These are phyloP conservation scores for Oreochromis grahami DNA, from an alignment of 2,797 vertebrate genomes.

Conservation along the genomic window DNA sequence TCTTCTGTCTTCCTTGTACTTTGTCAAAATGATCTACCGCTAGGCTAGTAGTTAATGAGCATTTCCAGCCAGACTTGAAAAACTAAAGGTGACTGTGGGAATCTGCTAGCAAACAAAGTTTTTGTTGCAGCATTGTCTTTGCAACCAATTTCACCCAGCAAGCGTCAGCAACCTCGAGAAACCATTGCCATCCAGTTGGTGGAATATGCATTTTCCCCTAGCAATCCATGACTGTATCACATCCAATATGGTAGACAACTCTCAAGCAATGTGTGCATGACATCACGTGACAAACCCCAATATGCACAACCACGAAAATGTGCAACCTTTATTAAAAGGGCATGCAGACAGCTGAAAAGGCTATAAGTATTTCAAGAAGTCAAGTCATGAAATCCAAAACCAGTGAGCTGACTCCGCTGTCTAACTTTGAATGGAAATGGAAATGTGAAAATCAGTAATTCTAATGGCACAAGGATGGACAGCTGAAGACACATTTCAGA, in stretches of 20 bases:
- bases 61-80: background rate
- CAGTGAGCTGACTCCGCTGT: background rate
- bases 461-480: conserved; percentile 13
- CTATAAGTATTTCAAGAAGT: background rate
- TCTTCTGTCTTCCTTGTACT: background rate
- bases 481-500: conserved; percentile 81
- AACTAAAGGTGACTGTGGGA: background rate
- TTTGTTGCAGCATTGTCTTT: background rate
- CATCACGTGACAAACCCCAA: background rate
- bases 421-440: conserved; percentile 11
- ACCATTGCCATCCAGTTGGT: background rate
- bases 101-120: background rate
- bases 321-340: background rate
- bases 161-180: background rate
- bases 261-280: background rate
- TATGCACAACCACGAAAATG: background rate
- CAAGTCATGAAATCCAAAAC: conserved; percentile 4
- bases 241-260: conserved; percentile 13
- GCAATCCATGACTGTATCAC: background rate
- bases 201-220: background rate
- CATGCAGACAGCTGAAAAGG: conserved; percentile 33
- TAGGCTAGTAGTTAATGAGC: background rate
- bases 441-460: background rate
- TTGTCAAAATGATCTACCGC: background rate
- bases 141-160: background rate